Evolutionary conservation across 1,140 invertebrate species (phyloP), one percentile per base, ranked within the genome.

Genomic region (Drosophila ogumai): DNA sequence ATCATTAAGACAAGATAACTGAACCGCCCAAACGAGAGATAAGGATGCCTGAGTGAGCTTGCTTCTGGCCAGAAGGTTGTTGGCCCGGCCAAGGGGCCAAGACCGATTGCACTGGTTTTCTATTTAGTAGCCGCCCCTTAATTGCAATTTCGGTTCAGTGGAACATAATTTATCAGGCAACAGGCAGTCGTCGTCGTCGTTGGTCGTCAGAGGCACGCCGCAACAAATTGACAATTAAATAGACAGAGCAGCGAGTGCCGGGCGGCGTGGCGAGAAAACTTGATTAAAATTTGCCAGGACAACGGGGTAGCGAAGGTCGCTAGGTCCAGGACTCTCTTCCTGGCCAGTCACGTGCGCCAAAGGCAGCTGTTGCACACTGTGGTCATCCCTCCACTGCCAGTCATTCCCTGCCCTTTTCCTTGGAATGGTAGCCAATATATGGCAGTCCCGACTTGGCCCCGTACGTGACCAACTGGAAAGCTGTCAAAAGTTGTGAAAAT

Each of bases 401-500:
- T 3, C 52, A 57, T 65, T n/a, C 13, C 60, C 17, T 4, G 34
- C 49, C 55, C 46, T 31, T 22, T 54, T 31, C 19, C 38, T 25
- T 41, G 28, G 43, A 17, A 50, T 15, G 40, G 55, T 41, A 75
- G 74, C 75, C 82, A 86, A 86, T 86, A 81, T 75, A 71, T 81
- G 75, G 66, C 75, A 74, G 50, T 74, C 63, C 61, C 60, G 80
- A 79, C 74, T 69, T 55, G 41, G 38, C 71, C 56, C 17, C 41
- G 72, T 84, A 87, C 84, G 84, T 87, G 84, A 87, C 85, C 84
- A 87, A 84, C 80, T 72, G 84, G 65, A 90, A 64, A 78, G 77
- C 84, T 87, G 84, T 87, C 84, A 87, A 87, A 87, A 87, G 80
- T 88, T 88, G 84, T 81, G 84, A 88, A 87, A 87, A 87, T 87